Evolutionary conservation across 2,113 vertebrate genomes (phyloP).

Genomic region (Eptesicus fuscus): DNA sequence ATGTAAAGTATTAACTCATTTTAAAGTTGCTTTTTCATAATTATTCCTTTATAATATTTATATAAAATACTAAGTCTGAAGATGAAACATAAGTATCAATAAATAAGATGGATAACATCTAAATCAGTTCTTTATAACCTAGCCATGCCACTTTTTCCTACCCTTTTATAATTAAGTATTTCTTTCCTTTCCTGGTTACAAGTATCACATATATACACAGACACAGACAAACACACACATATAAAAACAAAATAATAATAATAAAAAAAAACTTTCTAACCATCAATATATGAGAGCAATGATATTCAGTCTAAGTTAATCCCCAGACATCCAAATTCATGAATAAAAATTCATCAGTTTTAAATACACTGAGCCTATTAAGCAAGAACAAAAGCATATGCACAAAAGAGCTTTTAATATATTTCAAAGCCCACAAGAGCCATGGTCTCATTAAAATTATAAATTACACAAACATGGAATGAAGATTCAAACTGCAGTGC

Average conservation of each 20-base stretch:
- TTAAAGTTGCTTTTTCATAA: conserved; percentile 40
- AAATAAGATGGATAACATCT: conserved; percentile 47
- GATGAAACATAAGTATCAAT: neutral
- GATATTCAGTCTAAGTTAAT: conserved; percentile 87
- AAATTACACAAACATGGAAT: conserved; percentile 99
- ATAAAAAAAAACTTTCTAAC: conserved; percentile 77
- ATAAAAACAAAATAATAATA: conserved; percentile 56
- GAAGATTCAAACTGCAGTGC: conserved; percentile 93
- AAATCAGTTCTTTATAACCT: conserved; percentile 51
- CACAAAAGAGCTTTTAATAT: conserved; percentile 93
- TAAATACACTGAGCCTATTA: conserved; percentile 96
- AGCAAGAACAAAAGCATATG: conserved; percentile 92
- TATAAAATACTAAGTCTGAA: conserved; percentile 4
- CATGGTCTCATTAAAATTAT: conserved; percentile 96
- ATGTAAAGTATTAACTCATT: conserved; percentile 20
- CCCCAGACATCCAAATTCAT: conserved; percentile 89
- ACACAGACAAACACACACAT: neutral
- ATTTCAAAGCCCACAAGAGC: conserved; percentile 95
- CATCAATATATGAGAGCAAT: conserved; percentile 82
- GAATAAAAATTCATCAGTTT: conserved; percentile 94
- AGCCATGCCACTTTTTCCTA: conserved; percentile 43
- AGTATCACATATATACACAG: conserved; percentile 43
- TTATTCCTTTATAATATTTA: conserved; percentile 34
- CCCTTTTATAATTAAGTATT: conserved; percentile 53
- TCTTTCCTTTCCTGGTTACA: conserved; percentile 67